These are phyloP conservation scores for Epinotia bilunana DNA, from an alignment of 2,888 invertebrate species.

Conservation along the genomic window DNA sequence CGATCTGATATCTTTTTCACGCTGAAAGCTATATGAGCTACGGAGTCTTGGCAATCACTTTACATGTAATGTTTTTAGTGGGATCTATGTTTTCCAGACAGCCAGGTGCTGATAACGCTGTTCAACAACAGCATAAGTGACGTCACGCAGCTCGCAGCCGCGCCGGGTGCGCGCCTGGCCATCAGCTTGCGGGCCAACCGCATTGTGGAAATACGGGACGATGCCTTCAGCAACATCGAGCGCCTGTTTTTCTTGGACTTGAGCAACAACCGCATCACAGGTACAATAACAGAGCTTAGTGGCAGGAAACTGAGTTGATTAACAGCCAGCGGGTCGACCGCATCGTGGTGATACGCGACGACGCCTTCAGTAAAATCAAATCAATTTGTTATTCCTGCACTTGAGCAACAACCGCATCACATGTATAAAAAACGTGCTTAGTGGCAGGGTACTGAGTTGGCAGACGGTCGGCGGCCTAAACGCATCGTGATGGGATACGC, in stretches of 20 bases:
- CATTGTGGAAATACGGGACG: conserved; percentile 78
- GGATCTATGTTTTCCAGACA: conserved; percentile 70
- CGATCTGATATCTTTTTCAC: no score
- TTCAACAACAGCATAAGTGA: conserved; percentile 82
- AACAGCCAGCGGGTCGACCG: background rate
- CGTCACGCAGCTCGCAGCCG: conserved; percentile 73
- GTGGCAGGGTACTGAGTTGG: background rate
- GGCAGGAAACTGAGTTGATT: background rate
- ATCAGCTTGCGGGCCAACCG: conserved; percentile 82
- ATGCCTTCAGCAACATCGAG: conserved; percentile 79
- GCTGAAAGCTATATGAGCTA: no score
- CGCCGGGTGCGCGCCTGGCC: conserved; percentile 75
- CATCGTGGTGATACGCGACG: conserved; percentile 66
- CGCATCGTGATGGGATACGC: conserved; percentile 62
- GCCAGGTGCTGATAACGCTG: conserved; percentile 81
- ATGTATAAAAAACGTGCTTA: conserved; percentile 63
- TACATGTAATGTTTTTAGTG: no score
- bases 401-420: conserved; percentile 83
- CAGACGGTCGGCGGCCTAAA: background rate
- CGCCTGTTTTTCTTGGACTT: conserved; percentile 83
- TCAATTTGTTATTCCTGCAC: conserved; percentile 82
- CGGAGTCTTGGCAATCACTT: no score
- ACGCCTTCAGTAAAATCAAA: conserved; percentile 79
- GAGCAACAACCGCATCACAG: conserved; percentile 83
- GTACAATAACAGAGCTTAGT: conserved; percentile 58